Evolutionary conservation across 1,140 invertebrate genomes (phyloP), one percentile per base, ranked within the genome.

Genomic region (Aphis gossypii): DNA sequence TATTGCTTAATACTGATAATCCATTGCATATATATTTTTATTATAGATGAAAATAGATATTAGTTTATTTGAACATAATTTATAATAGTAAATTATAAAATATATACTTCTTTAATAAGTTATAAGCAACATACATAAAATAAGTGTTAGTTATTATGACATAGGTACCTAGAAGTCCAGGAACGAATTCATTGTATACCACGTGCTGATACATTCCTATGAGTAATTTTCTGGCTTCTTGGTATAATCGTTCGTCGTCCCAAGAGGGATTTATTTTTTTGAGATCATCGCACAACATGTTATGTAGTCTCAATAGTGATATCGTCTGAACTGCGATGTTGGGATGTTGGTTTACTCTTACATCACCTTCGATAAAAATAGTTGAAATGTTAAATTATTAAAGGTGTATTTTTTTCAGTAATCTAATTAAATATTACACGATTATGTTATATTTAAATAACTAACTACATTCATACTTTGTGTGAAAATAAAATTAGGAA

Each of bases 121-220:
- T 18, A 51, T 11, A 18, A 51, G 48, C 48, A 20, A 20, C 0
- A 51, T 18, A 18, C 20, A n/a, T n/a, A 68, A 68, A 30, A n/a
- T 68, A 14, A 4, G 35, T 48, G 21, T 54, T 76, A 38, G 6
- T 76, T 5, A 92, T 23, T 68, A 30, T 44, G 2, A 30, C 0
- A 8, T 93, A 41, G 38, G 38, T 41, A 94, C 98, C 98, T 56
- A 99, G 95, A 44, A 99, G 95, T 23, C 97, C 95, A 0, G 98
- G 98, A 84, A 99, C 95, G 95, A 97, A 99, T 95, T 99, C 98
- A 94, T 97, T 97, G 95, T 98, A 99, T 18, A 97, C 97, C 38
- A 99, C 98, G 94, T 98, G 97, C 95, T 99, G 98, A 94, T 98
- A 96, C 95, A 98, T 96, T 8, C 98, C 98, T 38, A 97, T 97